Evolutionary conservation across 2,888 invertebrate species (phyloP).

Genomic region (Rotaria sp.): DNA sequence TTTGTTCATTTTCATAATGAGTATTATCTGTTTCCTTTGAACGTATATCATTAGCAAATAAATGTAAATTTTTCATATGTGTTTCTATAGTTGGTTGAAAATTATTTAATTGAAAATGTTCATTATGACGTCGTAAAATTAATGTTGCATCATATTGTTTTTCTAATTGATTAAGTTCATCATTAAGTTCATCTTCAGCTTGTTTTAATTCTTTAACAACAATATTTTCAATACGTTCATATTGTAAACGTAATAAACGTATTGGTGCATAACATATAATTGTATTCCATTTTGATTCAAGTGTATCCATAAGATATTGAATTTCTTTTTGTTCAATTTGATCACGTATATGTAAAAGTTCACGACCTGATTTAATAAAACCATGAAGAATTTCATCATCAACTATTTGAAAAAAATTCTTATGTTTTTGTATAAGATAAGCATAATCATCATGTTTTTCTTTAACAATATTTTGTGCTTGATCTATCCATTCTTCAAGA

Average conservation of each 20-base stretch:
- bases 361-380: constrained; percentile 30
- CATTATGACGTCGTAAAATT: constrained; percentile 24
- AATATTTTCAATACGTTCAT: constrained; percentile 25
- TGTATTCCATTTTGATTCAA: constrained; percentile 38
- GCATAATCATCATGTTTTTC: constrained; percentile 38
- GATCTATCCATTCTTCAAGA: constrained; percentile 33
- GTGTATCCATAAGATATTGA: constrained; percentile 36
- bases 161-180: neutral
- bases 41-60: neutral
- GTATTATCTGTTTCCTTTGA: neutral
- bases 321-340: constrained; percentile 35
- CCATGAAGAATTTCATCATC: constrained; percentile 34
- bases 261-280: constrained; percentile 36
- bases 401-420: constrained; percentile 37
- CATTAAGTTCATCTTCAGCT: constrained; percentile 35
- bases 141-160: constrained; percentile 2
- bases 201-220: constrained; percentile 31
- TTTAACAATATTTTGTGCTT: constrained; percentile 32
- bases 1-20: neutral
- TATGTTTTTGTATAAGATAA: constrained; percentile 37
- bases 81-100: constrained; percentile 30
- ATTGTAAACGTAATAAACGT: constrained; percentile 37
- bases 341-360: constrained; percentile 33
- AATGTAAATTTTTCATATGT: neutral
- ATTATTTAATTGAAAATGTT: constrained; percentile 33